phyloP scores from a whole-genome alignment of 1,140 invertebrate species.

The Aphelinus certus region DNA sequence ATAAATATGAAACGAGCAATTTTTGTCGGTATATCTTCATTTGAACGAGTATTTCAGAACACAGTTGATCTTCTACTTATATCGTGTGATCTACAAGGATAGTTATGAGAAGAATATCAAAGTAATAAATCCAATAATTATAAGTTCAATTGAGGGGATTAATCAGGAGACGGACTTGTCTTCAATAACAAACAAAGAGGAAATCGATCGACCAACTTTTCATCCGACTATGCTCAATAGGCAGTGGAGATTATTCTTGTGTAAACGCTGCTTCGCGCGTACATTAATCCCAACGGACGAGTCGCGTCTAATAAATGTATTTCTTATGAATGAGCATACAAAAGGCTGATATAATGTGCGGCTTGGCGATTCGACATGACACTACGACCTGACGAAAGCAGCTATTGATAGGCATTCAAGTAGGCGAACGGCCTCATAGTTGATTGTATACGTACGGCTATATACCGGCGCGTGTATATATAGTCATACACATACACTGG shows the following conservation, averaged over 20 bases:
- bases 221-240: too few species aligned
- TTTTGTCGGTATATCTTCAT: too few species aligned
- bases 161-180: too few species aligned
- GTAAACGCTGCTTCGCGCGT: neutral
- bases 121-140: too few species aligned
- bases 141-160: too few species aligned
- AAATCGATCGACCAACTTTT: too few species aligned
- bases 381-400: slow-evolving; percentile 57
- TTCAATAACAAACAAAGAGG: too few species aligned
- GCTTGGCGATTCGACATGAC: slow-evolving; percentile 51
- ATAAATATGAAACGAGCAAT: too few species aligned
- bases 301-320: neutral
- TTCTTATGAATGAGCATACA: neutral
- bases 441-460: slow-evolving; percentile 23
- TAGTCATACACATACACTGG: neutral
- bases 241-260: slow-evolving; percentile 8
- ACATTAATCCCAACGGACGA: slow-evolving; percentile 3
- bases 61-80: too few species aligned
- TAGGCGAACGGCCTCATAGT: slow-evolving; percentile 39
- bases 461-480: neutral
- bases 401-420: slow-evolving; percentile 54
- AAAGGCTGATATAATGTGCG: slow-evolving; percentile 15
- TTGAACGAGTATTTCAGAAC: too few species aligned
- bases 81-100: too few species aligned
- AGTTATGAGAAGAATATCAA: too few species aligned